Evolutionary conservation across 2,113 vertebrate species (phyloP).

Genomic region (Heterochromis multidens): DNA sequence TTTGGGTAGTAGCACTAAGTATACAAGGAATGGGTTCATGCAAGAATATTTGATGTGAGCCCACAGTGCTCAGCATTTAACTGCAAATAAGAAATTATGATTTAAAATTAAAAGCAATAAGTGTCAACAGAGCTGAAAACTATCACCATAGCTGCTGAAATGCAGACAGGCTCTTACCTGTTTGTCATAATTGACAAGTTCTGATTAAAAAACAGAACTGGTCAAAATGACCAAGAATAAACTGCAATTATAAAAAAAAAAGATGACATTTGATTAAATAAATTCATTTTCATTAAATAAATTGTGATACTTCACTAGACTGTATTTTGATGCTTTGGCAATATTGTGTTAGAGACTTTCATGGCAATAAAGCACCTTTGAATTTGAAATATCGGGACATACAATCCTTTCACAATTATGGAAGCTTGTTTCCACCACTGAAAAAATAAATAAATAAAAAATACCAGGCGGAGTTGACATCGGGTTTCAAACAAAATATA

Average conservation of each 20-base stretch:
- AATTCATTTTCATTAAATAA: background rate
- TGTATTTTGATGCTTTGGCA: background rate
- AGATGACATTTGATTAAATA: fast-evolving
- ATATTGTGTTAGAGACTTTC: background rate
- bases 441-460: background rate
- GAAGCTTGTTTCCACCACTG: background rate
- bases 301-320: background rate
- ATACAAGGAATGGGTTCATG: background rate
- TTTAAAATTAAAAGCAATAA: background rate
- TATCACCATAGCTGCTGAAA: background rate
- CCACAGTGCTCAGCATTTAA: background rate
- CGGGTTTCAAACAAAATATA: too few species aligned
- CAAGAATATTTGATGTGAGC: background rate
- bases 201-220: background rate
- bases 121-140: background rate
- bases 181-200: background rate
- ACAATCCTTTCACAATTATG: background rate
- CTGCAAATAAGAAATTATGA: background rate
- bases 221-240: background rate
- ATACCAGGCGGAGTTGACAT: too few species aligned
- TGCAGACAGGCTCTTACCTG: background rate
- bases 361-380: background rate
- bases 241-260: background rate
- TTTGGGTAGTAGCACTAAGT: background rate
- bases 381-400: background rate